phyloP scores from a whole-genome alignment of 2,888 invertebrate genomes.

The Caenorhabditis sp. region DNA sequence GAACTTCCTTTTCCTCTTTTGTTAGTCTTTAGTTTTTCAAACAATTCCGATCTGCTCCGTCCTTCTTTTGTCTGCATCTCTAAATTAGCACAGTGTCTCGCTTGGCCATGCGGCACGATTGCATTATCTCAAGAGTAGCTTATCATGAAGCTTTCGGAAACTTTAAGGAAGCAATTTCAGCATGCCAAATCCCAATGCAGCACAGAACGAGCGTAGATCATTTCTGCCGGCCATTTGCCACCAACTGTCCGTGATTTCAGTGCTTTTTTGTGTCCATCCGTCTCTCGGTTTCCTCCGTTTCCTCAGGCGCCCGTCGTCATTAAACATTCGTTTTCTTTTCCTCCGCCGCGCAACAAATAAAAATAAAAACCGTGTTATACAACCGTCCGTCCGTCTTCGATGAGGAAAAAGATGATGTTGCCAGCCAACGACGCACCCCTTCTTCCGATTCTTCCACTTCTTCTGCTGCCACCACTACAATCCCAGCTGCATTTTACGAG shows the following conservation, averaged over 20 bases:
- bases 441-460: neutral
- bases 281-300: neutral
- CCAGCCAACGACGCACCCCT: too few species aligned
- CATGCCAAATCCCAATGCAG: neutral
- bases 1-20: slow-evolving; percentile 3
- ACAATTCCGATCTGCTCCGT: too few species aligned
- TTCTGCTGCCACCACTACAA: neutral
- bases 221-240: neutral
- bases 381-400: neutral
- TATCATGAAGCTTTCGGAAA: too few species aligned
- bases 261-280: neutral
- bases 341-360: slow-evolving; percentile 39
- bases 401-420: slow-evolving; percentile 7
- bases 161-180: too few species aligned
- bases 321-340: slow-evolving; percentile 16
- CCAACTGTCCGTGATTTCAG: slow-evolving; percentile 8
- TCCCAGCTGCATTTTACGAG: slow-evolving; percentile 35
- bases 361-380: slow-evolving; percentile 55
- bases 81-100: too few species aligned
- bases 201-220: slow-evolving; percentile 27
- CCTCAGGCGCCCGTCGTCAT: slow-evolving; percentile 25
- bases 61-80: too few species aligned
- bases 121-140: too few species aligned
- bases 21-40: too few species aligned
- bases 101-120: too few species aligned